A percentile compares a stretch with the other conserved stretches of the same genome.
Evolutionary conservation across 2,797 vertebrate species (phyloP).

Genomic region (Balearica regulorum): DNA sequence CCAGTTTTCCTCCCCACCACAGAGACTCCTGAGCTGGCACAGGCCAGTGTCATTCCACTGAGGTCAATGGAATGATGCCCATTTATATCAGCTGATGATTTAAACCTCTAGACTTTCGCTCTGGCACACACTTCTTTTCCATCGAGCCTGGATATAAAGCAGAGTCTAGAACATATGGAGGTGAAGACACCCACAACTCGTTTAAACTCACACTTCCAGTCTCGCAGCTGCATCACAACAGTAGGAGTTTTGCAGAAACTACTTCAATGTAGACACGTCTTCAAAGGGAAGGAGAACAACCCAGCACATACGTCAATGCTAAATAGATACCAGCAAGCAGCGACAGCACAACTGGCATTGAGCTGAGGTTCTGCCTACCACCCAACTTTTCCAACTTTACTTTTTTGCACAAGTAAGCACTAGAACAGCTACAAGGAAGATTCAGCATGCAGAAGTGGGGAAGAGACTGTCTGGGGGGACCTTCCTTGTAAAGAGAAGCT

Average conservation of each 20-base stretch:
- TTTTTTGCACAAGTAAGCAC: background rate
- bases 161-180: background rate
- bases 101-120: background rate
- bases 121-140: background rate
- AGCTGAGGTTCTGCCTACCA: background rate
- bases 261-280: background rate
- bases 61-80: background rate
- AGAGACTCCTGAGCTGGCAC: background rate
- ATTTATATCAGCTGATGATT: background rate
- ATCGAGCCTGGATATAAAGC: background rate
- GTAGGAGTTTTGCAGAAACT: background rate
- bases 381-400: background rate
- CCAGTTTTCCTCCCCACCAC: background rate
- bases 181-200: background rate
- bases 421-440: background rate
- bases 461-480: background rate
- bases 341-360: background rate
- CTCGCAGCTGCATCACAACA: background rate
- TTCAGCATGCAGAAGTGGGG: background rate
- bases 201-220: background rate
- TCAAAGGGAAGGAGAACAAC: background rate
- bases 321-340: background rate
- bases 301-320: rapidly evolving
- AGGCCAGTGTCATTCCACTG: background rate
- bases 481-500: background rate